Conservation (phyloP, 2,113 vertebrate genomes). For the Malaclemys terrapin region DNA sequence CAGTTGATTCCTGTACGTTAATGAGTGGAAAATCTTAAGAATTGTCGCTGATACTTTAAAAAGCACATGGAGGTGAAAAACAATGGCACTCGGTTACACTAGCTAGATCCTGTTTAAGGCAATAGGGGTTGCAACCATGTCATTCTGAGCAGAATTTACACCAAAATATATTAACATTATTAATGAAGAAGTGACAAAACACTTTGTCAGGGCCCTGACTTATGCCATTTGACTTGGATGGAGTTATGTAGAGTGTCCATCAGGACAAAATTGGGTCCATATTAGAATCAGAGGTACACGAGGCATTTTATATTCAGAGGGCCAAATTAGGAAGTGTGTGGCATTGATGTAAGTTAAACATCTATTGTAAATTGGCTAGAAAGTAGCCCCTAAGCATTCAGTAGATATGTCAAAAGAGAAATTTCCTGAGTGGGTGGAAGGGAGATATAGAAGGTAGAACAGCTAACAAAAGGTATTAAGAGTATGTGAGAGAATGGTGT, state of each 20-base stretch:
- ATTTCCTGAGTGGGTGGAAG: background rate
- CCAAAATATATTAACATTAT: background rate
- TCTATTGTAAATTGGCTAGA: background rate
- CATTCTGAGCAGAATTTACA: constrained; percentile 10
- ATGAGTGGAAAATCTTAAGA: background rate
- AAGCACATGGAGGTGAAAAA: constrained; percentile 27
- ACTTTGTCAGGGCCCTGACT: background rate
- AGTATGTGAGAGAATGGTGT: background rate
- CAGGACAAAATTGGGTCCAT: background rate
- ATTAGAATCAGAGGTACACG: background rate
- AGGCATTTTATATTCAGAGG: background rate
- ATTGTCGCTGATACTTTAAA: background rate
- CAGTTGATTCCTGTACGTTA: background rate
- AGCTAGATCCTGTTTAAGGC: background rate
- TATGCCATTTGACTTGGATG: background rate
- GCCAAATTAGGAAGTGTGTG: background rate
- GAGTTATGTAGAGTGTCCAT: background rate
- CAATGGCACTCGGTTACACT: background rate
- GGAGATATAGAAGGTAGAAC: background rate
- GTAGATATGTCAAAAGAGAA: background rate
- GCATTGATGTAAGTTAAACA: background rate
- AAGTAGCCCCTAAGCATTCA: background rate
- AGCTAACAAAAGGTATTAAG: background rate
- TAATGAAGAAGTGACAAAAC: background rate
- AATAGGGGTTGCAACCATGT: background rate